Conservation (phyloP, 1,140 invertebrate species). For the Wasmannia auropunctata region DNA sequence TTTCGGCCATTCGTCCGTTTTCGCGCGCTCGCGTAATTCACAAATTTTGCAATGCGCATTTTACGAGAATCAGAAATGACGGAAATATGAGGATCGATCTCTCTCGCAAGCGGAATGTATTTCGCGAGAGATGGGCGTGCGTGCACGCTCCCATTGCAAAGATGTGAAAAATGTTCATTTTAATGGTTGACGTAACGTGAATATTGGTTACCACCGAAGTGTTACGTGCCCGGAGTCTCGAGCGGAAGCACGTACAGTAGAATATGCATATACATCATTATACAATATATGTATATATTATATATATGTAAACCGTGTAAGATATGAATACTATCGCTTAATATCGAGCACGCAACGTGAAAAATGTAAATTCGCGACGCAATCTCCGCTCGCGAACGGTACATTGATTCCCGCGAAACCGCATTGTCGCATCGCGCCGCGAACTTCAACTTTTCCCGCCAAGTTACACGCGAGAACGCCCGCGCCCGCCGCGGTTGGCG, state of each 20-base stretch:
- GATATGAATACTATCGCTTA: slow-evolving; percentile 38
- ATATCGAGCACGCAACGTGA: slow-evolving; percentile 34
- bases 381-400: background rate
- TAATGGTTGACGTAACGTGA: slow-evolving; percentile 78
- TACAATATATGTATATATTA: slow-evolving; percentile 3
- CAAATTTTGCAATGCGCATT: slow-evolving; percentile 14
- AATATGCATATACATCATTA: slow-evolving; percentile 47
- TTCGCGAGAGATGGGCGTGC: background rate
- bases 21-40: slow-evolving; percentile 4
- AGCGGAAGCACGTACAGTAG: slow-evolving; percentile 44
- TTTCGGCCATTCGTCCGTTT: background rate
- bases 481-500: slow-evolving; percentile 5
- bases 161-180: slow-evolving; percentile 79
- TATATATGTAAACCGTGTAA: slow-evolving; percentile 37
- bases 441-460: slow-evolving; percentile 6
- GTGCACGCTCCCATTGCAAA: slow-evolving; percentile 29
- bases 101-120: background rate
- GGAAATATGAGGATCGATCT: slow-evolving; percentile 6
- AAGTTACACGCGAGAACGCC: background rate
- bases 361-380: background rate
- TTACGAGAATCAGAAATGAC: slow-evolving; percentile 34
- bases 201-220: slow-evolving; percentile 76
- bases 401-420: slow-evolving; percentile 13
- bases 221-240: slow-evolving; percentile 73
- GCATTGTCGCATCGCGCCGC: background rate